phyloP scores from a whole-genome alignment of 2,888 invertebrate species.

The Crioceris asparagi region DNA sequence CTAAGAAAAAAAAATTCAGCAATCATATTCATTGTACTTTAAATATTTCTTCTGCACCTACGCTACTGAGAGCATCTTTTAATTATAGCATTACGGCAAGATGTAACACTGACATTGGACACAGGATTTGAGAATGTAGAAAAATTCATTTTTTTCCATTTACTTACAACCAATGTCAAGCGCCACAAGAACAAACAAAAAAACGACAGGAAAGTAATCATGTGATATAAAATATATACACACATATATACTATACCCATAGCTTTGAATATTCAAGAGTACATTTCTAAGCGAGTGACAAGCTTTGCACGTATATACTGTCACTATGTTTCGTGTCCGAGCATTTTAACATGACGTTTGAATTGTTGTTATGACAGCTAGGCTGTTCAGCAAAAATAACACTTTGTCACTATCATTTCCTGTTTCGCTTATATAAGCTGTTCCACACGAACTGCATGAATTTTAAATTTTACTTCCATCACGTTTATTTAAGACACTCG shows the following conservation, averaged over 20 bases:
- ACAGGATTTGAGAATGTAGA: no score
- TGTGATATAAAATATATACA: conserved; percentile 23
- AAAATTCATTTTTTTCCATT: no score
- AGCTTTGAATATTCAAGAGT: conserved; percentile 26
- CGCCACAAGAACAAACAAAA: conserved; percentile 3
- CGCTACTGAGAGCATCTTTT: no score
- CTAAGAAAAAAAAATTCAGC: no score
- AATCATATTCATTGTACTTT: no score
- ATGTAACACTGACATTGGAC: no score
- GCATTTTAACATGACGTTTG: conserved; percentile 31
- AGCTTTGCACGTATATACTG: conserved; percentile 31
- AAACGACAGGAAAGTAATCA: conserved; percentile 14
- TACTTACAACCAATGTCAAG: no score
- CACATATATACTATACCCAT: conserved; percentile 13
- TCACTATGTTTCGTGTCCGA: conserved; percentile 31
- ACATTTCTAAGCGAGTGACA: conserved; percentile 31
- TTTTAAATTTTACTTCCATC: no score
- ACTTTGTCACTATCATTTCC: conserved; percentile 32
- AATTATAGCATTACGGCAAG: no score
- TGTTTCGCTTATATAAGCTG: conserved; percentile 12
- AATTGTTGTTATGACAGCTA: conserved; percentile 32
- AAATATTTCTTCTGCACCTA: no score
- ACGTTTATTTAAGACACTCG: no score
- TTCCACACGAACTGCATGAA: no score
- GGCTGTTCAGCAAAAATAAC: conserved; percentile 30